Evolutionary conservation across 2,888 invertebrate species (phyloP).

Genomic region (Trypoxylon attenuatum): DNA sequence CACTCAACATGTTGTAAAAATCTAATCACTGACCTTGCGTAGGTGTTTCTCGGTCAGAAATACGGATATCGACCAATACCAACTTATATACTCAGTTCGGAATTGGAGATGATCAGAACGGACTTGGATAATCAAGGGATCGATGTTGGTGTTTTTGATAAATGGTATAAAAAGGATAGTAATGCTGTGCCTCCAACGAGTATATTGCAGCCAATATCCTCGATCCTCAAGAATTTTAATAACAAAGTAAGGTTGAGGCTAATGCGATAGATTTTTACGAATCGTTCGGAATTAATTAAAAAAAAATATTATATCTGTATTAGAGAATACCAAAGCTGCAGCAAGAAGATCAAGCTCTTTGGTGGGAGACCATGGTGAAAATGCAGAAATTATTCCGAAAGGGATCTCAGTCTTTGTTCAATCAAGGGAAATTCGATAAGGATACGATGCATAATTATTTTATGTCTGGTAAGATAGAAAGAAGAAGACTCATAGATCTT

Average conservation of each 20-base stretch:
- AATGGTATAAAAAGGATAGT: constrained; percentile 97
- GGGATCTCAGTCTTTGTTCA: constrained; percentile 90
- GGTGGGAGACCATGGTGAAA: constrained; percentile 98
- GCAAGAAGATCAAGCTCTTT: constrained; percentile 96
- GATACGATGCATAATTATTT: constrained; percentile 98
- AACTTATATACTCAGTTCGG: constrained; percentile 93
- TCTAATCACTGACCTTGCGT: not conserved
- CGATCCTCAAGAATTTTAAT: constrained; percentile 96
- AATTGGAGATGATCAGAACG: constrained; percentile 90
- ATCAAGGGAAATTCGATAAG: constrained; percentile 89
- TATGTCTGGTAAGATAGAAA: constrained; percentile 88
- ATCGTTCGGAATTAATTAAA: too few relatives aligned
- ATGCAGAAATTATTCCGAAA: constrained; percentile 96
- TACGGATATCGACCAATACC: constrained; percentile 99
- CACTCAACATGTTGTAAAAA: not conserved
- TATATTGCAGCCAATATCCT: constrained; percentile 96
- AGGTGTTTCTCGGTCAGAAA: constrained; percentile 97
- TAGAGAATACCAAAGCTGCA: constrained; percentile 95
- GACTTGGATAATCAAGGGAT: constrained; percentile 89
- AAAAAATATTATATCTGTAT: not conserved
- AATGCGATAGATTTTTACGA: too few relatives aligned
- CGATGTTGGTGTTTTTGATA: constrained; percentile 89
- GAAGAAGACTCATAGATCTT: not conserved
- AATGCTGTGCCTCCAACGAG: constrained; percentile 97
- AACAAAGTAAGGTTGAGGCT: constrained; percentile 89